Evolutionary conservation across 2,113 vertebrate genomes (phyloP).

Genomic region (Anarrhichthys ocellatus): DNA sequence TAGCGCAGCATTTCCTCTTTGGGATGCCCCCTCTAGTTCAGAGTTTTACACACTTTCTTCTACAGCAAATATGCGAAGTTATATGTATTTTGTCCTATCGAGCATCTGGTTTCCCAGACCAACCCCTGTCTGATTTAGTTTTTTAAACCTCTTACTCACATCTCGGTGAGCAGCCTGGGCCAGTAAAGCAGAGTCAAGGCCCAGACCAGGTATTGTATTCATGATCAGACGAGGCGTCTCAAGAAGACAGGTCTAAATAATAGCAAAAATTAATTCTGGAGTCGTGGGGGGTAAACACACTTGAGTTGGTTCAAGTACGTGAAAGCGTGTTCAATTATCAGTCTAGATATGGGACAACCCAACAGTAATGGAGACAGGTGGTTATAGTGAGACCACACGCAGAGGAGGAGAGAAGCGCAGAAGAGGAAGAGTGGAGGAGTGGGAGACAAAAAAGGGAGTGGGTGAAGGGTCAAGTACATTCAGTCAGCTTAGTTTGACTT

Average conservation of each 20-base stretch:
- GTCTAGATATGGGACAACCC: conserved; percentile 34
- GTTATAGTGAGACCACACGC: conserved; percentile 64
- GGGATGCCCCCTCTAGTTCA: background rate
- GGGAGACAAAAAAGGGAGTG: conserved; percentile 62
- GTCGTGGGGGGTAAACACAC: conserved; percentile 16
- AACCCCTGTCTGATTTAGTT: background rate
- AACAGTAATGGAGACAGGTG: conserved; percentile 48
- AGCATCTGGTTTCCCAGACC: conserved; percentile 1
- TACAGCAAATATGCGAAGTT: background rate
- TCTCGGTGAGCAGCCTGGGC: background rate
- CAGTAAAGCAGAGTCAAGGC: background rate
- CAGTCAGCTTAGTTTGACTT: conserved; percentile 78
- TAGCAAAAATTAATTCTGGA: conserved; percentile 30
- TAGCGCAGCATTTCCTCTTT: background rate
- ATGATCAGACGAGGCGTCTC: conserved; percentile 9
- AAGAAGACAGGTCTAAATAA: conserved; percentile 37
- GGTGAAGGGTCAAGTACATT: conserved; percentile 79
- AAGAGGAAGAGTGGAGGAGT: conserved; percentile 63
- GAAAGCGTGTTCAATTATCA: conserved; percentile 49
- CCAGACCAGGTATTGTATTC: conserved; percentile 26
- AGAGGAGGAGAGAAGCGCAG: conserved; percentile 46
- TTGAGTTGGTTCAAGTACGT: conserved; percentile 35
- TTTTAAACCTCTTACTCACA: background rate
- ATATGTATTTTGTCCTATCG: background rate
- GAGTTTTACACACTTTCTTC: background rate